Conservation (phyloP, 1,140 invertebrate genomes). For the Caenorhabditis latens region DNA sequence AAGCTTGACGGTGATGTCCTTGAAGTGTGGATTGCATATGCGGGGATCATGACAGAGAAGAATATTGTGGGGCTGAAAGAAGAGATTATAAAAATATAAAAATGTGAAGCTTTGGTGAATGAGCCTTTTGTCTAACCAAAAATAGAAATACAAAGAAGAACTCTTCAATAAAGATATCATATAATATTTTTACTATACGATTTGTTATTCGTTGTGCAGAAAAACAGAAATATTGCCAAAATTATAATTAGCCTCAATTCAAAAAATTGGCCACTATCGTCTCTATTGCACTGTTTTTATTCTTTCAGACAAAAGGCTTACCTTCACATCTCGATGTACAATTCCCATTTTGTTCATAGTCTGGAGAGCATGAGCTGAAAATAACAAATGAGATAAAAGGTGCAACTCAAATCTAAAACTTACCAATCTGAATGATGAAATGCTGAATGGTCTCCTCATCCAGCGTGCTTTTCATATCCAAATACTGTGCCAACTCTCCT, state of each 20-base stretch:
- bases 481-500: slow-evolving; percentile 96
- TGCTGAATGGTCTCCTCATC: slow-evolving; percentile 96
- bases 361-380: slow-evolving; percentile 92
- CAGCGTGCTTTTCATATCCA: slow-evolving; percentile 89
- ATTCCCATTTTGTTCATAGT: slow-evolving; percentile 96
- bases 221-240: too few species aligned
- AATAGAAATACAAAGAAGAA: too few species aligned
- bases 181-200: too few species aligned
- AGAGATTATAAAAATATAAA: too few species aligned
- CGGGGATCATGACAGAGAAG: slow-evolving; percentile 79
- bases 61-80: slow-evolving; percentile 79
- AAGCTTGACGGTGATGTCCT: slow-evolving; percentile 81
- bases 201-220: too few species aligned
- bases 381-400: slow-evolving; percentile 6
- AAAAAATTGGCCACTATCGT: too few species aligned
- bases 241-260: too few species aligned
- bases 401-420: slow-evolving; percentile 66
- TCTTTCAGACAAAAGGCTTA: background rate
- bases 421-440: slow-evolving; percentile 93
- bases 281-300: too few species aligned
- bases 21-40: slow-evolving; percentile 86
- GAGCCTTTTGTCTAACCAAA: too few species aligned
- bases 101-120: too few species aligned
- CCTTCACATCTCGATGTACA: slow-evolving; percentile 96
- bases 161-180: too few species aligned